Base-by-base conservation (phyloP, 2,888 invertebrate genomes). In the Punctoribates punctum region DNA sequence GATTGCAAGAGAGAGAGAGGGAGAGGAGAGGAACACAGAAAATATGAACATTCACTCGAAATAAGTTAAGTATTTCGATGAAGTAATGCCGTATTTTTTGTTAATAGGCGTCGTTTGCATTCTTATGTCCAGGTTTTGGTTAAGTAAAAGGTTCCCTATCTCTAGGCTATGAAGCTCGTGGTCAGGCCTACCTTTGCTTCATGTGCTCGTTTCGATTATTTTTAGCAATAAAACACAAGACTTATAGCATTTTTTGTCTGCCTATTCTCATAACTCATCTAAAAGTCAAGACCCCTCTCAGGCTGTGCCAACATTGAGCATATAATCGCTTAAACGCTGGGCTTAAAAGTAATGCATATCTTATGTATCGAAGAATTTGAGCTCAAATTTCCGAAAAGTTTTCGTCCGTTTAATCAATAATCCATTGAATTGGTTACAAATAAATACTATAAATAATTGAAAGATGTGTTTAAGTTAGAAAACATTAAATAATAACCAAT, bases 271-370 rank as follows among this genome's bases (percentile, higher is more conserved):
- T 70, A 70, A 70, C 34, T 70, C 70, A 70, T 70, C 46, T 46
- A 70, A 70, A 70, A 70, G 70, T 70, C 70, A 46, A 70, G 70
- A 70, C 70, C 46, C 46, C 70, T 70, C n/a, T 70, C 70, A 70
- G 42, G 34, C 15, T 11, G 11, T 70, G 42, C 46, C 23, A 70
- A 46, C 42, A 34, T 38, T 46, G 9, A 70, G 23, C 4, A 70
- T 70, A 15, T 38, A 70, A 70, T 70, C 38, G 20, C 20, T 70
- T 70, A 70, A 23, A 34, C 17, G 23, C 25, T 54, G 20, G n/a
- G n/a, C n/a, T 54, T 25, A 23, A 13, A 57, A 54, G 48, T 20
- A 57, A 57, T 57, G 57, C 17, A 57, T 57, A 57, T 25, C 13
- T 57, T 25, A 57, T 25, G 23, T 23, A 48, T 17, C 17, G 17